Conservation (phyloP, 23 tunicate genomes). For the Diplosoma virens region DNA sequence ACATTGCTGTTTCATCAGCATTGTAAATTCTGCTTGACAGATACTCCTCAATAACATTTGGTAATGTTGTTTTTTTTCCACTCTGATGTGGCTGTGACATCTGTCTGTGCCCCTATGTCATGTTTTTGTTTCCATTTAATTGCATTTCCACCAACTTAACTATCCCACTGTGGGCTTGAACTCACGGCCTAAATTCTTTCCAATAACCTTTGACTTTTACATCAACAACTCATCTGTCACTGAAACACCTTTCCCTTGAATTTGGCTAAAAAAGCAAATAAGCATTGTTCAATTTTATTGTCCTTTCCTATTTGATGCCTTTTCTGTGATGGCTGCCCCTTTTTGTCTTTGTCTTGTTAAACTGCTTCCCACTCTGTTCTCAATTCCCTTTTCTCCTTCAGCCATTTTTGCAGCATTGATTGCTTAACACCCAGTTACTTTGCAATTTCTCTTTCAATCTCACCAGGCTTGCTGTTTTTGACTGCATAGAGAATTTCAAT, state of each 20-base stretch:
- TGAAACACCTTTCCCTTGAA: neutral
- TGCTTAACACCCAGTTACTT: neutral
- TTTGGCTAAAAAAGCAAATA: neutral
- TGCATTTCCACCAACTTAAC: neutral
- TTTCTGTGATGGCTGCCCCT: neutral
- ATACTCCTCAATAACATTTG: constrained; percentile 1
- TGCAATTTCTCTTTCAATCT: neutral
- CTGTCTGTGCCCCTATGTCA: too few species aligned
- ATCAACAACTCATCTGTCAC: neutral
- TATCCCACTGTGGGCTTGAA: neutral
- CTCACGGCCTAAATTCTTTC: too few species aligned
- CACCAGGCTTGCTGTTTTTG: neutral
- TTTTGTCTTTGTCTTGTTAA: neutral
- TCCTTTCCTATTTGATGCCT: neutral
- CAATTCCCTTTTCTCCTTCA: too few species aligned
- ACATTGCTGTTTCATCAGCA: constrained; percentile 13
- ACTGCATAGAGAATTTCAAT: neutral
- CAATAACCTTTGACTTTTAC: too few species aligned
- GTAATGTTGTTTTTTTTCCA: neutral
- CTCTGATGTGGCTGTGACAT: neutral
- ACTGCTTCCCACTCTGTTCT: neutral
- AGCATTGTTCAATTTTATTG: neutral
- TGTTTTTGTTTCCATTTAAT: neutral
- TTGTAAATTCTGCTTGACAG: neutral
- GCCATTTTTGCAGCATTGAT: neutral